Conservation (phyloP, 2,113 vertebrate genomes). For the Pipra filicauda region DNA sequence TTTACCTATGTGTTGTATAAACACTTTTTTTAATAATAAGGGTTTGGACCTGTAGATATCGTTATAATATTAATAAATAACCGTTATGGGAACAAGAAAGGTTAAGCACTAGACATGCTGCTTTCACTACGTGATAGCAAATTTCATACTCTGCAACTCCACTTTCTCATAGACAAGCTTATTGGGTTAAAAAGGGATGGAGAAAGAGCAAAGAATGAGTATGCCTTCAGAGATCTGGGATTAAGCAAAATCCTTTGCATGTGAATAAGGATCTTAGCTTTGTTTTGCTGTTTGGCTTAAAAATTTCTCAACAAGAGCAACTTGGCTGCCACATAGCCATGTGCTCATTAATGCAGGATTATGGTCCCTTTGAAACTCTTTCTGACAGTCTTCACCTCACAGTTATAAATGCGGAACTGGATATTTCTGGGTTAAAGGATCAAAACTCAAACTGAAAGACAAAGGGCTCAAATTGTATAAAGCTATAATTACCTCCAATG, state of each 20-base stretch:
- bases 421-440: slow-evolving; percentile 40
- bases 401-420: slow-evolving; percentile 5
- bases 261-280: slow-evolving; percentile 46
- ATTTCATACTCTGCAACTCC: neutral
- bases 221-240: slow-evolving; percentile 53
- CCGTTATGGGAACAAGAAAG: neutral
- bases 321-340: slow-evolving; percentile 37
- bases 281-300: slow-evolving; percentile 55
- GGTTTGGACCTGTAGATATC: neutral
- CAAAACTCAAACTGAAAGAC: slow-evolving; percentile 41
- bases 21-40: neutral
- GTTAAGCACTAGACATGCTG: neutral
- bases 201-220: slow-evolving; percentile 15
- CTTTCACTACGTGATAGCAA: neutral
- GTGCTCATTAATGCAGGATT: slow-evolving; percentile 63
- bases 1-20: neutral
- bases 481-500: slow-evolving; percentile 36
- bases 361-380: slow-evolving; percentile 58
- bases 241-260: slow-evolving; percentile 53
- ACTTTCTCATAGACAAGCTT: neutral
- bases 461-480: slow-evolving; percentile 8
- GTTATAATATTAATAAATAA: neutral
- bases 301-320: slow-evolving; percentile 51
- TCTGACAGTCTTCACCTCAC: slow-evolving; percentile 43
- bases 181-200: slow-evolving; percentile 23